Percentiles rank a stretch among this genome's conserved stretches.
phyloP scores from a whole-genome alignment of 2,888 invertebrate genomes.

The Pseudolycoriella hygida region DNA sequence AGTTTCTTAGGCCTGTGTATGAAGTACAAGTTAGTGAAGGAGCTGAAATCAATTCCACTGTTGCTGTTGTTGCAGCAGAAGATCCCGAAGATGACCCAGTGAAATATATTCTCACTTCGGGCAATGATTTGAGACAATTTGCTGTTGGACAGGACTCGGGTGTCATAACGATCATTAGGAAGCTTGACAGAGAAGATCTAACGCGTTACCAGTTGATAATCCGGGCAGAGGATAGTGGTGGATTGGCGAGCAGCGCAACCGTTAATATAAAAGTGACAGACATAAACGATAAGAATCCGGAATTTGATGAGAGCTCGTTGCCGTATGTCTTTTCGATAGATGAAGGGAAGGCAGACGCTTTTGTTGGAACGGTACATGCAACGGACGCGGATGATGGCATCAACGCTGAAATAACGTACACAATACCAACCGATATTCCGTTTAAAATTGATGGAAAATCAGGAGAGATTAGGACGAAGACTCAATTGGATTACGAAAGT shows the following conservation, averaged over 20 bases:
- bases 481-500: constrained; percentile 64
- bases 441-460: constrained; percentile 62
- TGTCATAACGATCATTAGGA: constrained; percentile 69
- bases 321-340: constrained; percentile 69
- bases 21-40: constrained; percentile 81
- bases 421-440: constrained; percentile 58
- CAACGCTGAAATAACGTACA: constrained; percentile 67
- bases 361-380: constrained; percentile 68
- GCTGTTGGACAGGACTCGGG: constrained; percentile 72
- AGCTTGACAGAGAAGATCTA: constrained; percentile 74
- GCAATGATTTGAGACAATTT: constrained; percentile 79
- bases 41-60: constrained; percentile 71
- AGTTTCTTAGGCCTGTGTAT: constrained; percentile 65
- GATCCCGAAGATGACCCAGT: constrained; percentile 81
- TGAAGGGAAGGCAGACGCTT: constrained; percentile 42
- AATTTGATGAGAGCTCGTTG: constrained; percentile 52
- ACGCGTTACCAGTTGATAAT: constrained; percentile 75
- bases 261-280: constrained; percentile 81
- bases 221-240: constrained; percentile 73
- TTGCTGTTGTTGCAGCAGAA: constrained; percentile 65
- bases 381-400: constrained; percentile 72
- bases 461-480: constrained; percentile 59
- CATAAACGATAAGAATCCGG: constrained; percentile 82
- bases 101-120: constrained; percentile 69
- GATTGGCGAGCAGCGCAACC: constrained; percentile 61